Base-by-base conservation (phyloP, 2,113 vertebrate genomes). In the Callocephalon fimbriatum region DNA sequence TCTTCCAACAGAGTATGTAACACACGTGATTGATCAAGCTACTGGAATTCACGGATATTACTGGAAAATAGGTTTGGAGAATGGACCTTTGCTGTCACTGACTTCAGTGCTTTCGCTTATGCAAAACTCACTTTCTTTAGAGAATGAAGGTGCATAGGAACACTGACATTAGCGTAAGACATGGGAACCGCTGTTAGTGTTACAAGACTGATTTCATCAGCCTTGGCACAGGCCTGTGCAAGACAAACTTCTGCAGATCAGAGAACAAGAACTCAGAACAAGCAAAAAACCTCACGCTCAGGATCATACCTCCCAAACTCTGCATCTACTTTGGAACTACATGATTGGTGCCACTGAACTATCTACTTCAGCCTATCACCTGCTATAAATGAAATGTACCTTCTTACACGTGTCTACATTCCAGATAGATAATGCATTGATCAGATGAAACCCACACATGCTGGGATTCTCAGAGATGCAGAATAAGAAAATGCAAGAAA, bases 361-460 rank as follows among this genome's bases (percentile, higher is more conserved):
- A 51, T 20, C 18, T 48, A 3, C 20, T 15, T 86, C 45, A 70
- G 31, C 26, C 20, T 17, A 10, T 44, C 31, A n/a, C 12, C 42
- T 21, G 6, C 48, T 61, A 15, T 25, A 65, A 86, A 79, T 0
- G 0, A 75, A 67, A 61, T 7, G 23, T 61, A 38, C 15, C 0
- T 0, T 10, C 25, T 86, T 61, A 56, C 44, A 35, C 0, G 5
- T 27, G 25, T 37, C 68, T 53, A 7, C 44, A 2, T 50, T 87
- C 35, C 47, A 59, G 38, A 1, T 17, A 37, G 38, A 1, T 17
- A 37, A 58, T 14, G 4, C 13, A 59, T 11, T 68, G 22, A 72
- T 68, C 74, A 86, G 12, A 58, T 37, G 51, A 68, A 79, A 22
- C 26, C 18, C 37, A 83, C 18, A 44, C 3, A 0, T 15, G 29